These are phyloP conservation scores for Phorcus lineatus DNA, from an alignment of 2,888 invertebrate species.

Conservation along the genomic window DNA sequence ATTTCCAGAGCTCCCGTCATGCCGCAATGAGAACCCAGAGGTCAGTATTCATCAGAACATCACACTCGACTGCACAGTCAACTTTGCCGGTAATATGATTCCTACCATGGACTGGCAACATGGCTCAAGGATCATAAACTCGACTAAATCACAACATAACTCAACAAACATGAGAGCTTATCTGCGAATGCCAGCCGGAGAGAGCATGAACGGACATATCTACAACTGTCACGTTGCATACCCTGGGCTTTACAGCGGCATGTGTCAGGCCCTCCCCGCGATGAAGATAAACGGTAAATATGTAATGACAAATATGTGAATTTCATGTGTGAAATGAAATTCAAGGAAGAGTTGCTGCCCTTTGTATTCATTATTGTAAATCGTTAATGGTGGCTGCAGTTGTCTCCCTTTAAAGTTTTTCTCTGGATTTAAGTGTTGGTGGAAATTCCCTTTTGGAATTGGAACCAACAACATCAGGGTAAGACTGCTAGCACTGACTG, in stretches of 20 bases:
- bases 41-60: conserved; percentile 50
- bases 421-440: too few relatives aligned
- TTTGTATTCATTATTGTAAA: too few relatives aligned
- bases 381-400: too few relatives aligned
- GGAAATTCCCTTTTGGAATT: too few relatives aligned
- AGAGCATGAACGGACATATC: conserved; percentile 48
- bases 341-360: too few relatives aligned
- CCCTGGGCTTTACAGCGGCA: conserved; percentile 36
- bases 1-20: conserved; percentile 38
- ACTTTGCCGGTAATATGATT: conserved; percentile 55
- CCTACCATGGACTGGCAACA: conserved; percentile 56
- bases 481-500: too few relatives aligned
- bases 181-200: conserved; percentile 40
- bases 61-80: conserved; percentile 57
- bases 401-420: too few relatives aligned
- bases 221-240: conserved; percentile 53
- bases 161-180: conserved; percentile 39
- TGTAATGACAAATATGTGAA: too few relatives aligned
- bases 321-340: too few relatives aligned
- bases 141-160: conserved; percentile 37
- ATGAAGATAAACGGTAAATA: conserved; percentile 51
- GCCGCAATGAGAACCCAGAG: conserved; percentile 44
- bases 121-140: conserved; percentile 38
- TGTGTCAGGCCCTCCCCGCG: conserved; percentile 48
- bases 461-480: too few relatives aligned